Conservation (phyloP, 2,113 vertebrate species). For the Climacteris rufus region DNA sequence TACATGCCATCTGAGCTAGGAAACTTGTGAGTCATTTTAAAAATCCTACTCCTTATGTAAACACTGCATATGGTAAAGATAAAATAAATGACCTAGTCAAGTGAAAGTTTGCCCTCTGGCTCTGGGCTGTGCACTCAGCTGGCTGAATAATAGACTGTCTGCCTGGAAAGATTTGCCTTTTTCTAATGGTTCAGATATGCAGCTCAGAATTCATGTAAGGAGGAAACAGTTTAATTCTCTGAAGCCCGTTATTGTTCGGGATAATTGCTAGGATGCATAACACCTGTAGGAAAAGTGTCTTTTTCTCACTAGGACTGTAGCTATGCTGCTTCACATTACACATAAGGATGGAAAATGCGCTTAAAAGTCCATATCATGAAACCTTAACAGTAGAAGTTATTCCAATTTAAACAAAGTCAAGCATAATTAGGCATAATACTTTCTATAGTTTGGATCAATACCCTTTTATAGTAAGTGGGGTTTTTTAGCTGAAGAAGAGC, state of each 20-base stretch:
- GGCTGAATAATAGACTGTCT: neutral
- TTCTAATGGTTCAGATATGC: neutral
- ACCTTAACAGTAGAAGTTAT: neutral
- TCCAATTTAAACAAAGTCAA: neutral
- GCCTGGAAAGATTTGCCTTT: neutral
- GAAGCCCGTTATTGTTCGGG: neutral
- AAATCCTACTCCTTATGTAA: neutral
- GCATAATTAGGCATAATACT: neutral
- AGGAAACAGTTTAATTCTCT: slow-evolving; percentile 2
- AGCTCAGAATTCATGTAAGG: neutral
- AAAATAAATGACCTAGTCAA: slow-evolving; percentile 8
- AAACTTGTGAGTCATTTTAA: neutral
- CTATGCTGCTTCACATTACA: neutral
- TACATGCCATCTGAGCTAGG: neutral
- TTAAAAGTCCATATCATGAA: neutral
- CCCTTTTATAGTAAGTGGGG: fast-evolving
- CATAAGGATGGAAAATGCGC: neutral
- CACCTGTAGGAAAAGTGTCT: neutral
- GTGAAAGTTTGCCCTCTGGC: neutral
- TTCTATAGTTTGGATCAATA: neutral
- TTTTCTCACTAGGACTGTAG: neutral
- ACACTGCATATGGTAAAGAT: neutral
- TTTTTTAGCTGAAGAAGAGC: neutral
- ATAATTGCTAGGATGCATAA: slow-evolving; percentile 20
- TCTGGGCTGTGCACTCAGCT: neutral